These are phyloP conservation scores for Galemys pyrenaicus DNA, from an alignment of 2,113 vertebrate genomes.

Conservation along the genomic window DNA sequence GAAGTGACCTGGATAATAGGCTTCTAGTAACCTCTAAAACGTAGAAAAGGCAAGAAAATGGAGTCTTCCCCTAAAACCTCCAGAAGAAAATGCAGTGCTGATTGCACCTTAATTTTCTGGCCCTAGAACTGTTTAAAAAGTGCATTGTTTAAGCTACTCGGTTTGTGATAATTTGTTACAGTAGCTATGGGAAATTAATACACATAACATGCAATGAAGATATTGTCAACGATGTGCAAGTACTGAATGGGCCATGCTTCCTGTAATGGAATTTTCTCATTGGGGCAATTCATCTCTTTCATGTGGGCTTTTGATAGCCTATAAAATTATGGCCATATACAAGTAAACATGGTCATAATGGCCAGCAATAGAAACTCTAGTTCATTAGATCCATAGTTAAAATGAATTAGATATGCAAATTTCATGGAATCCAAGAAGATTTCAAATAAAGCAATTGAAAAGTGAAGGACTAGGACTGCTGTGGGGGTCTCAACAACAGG, in stretches of 20 bases:
- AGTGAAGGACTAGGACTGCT: not conserved
- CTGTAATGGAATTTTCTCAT: not conserved
- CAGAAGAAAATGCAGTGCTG: not conserved
- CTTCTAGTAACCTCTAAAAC: not conserved
- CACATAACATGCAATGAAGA: fast-evolving
- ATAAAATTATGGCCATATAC: not conserved
- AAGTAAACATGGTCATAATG: not conserved
- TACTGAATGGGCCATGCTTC: not conserved
- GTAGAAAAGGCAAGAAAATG: not conserved
- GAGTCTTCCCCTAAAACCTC: not conserved
- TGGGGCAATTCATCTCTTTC: not conserved
- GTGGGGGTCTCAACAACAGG: not conserved
- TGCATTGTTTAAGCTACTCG: not conserved
- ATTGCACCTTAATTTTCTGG: not conserved
- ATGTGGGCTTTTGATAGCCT: not conserved
- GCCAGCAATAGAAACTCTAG: not conserved
- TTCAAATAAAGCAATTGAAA: not conserved
- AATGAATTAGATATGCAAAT: not conserved
- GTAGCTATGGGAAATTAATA: not conserved
- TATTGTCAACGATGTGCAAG: not conserved
- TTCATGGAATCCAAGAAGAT: not conserved
- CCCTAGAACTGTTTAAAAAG: not conserved
- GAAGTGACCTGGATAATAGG: not conserved
- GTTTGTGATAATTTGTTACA: not conserved
- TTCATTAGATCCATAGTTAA: not conserved